Evolutionary conservation across 2,797 vertebrate genomes (phyloP), one percentile per base, ranked within the genome.

Genomic region (Pseudochaenichthys georgianus): DNA sequence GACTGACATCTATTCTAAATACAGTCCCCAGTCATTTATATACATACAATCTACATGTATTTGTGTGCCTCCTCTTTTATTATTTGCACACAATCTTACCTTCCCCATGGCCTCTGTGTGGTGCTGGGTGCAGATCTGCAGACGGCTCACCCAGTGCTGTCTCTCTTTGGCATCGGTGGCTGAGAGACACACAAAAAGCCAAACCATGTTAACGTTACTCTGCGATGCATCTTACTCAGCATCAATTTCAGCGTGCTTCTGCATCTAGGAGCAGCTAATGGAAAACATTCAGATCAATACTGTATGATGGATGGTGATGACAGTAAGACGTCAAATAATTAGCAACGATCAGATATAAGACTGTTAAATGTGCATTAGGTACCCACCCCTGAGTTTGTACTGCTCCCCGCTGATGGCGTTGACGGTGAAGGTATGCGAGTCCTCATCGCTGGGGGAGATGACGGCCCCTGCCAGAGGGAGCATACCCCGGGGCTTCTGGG

Each of bases 41-140:
- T 3, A 6, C 45, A 23, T 3, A 6, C 45, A 23, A 48, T 59
- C 15, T 16, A 17, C 54, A 23, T 28, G 45, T 57, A 21, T 43
- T 34, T 62, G 46, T 13, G 3, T 42, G 38, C 13, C 64, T 13
- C 43, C 10, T 57, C 45, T 0, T 41, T 28, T 2, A 15, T 19
- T 28, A n/a, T 9, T 42, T 31, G 7, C 38, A 42, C 13, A 21
- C 1, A 13, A 2, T 8, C 87, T 87, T 92, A 99, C 98, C 97
- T 99, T 99, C 58, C 98, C 98, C 90, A 99, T 96, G 76, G 98
- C 98, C 92, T 99, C 98, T 0, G 98, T 99, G 93, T 99, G 98
- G 84, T 99, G 98, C 57, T 99, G 98, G 0, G 97, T 96, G 88
- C 98, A 99, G 80, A 99, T 97, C 93, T 99, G 98, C 54, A 99